Base-by-base conservation (phyloP, 2,797 vertebrate species). In the Enteromius thamalakanensis region DNA sequence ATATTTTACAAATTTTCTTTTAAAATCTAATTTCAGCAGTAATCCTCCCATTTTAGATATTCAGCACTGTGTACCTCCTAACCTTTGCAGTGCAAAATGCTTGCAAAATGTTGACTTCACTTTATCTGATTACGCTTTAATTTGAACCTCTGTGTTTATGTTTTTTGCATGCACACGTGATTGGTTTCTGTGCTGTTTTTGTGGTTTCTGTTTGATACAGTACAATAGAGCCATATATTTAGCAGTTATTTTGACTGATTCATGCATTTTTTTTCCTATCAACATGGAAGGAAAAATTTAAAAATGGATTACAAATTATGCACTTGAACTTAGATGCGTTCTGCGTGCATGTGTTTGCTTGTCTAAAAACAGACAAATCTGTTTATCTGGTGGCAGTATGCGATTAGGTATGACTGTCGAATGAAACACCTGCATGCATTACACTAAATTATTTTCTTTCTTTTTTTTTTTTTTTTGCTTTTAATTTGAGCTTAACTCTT, bases 71-170 rank as follows among this genome's bases (percentile, higher is more conserved):
- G n/a, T 49, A 58, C 4, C 32, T 49, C 75, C 3, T 51, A 80
- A 91, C 91, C 90, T 92, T 90, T 92, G 90, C 90, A 91, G 90
- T 70, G 82, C 29, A 26, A 78, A 83, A 83, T 76, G 70, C 94
- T 95, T 95, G 94, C 94, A 95, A 95, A 95, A 95, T 95, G 94
- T 94, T 91, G 79, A 83, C 86, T 72, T 42, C 78, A 89, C 90
- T 29, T 93, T 90, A 79, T 72, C 85, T 86, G 85, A 85, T 74
- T 76, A 72, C 14, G 32, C 23, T 77, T 83, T 83, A 87, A 89
- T 91, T 87, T 89, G 3, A 83, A 89, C 11, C 6, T 77, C 10
- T 76, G 21, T 40, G 11, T 76, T 34, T 64, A 47, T 64, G 51
- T 68, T n/a, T 68, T 74, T 68, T 26, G 47, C 72, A 67, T 32